Evolutionary conservation across 2,797 vertebrate species (phyloP).

Genomic region (Coregonus sp.): DNA sequence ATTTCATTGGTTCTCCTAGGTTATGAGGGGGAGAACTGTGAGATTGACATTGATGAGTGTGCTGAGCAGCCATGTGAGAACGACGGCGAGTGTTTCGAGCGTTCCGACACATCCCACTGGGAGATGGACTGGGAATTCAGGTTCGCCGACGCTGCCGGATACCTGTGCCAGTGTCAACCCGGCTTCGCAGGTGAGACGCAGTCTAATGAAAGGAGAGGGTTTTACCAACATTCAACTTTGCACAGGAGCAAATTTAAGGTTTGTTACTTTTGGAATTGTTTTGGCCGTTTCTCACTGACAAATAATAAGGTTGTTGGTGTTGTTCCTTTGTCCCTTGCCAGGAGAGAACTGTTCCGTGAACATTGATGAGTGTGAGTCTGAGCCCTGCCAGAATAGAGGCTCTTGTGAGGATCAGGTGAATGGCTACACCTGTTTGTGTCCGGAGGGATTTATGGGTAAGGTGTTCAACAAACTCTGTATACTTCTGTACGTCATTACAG

Average conservation of each 20-base stretch:
- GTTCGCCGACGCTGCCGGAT: slow-evolving; percentile 82
- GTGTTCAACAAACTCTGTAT: neutral
- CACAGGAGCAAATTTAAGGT: neutral
- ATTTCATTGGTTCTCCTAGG: slow-evolving; percentile 66
- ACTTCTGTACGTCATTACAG: neutral
- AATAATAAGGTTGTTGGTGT: neutral
- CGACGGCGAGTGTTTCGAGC: slow-evolving; percentile 81
- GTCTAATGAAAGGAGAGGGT: neutral
- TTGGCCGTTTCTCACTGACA: neutral
- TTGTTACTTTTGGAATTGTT: neutral
- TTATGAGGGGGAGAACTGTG: slow-evolving; percentile 84
- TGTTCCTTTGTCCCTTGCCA: slow-evolving; percentile 44
- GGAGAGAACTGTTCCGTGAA: slow-evolving; percentile 86
- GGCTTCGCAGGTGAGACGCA: slow-evolving; percentile 86
- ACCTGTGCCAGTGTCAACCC: slow-evolving; percentile 84
- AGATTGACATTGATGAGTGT: slow-evolving; percentile 87
- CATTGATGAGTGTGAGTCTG: slow-evolving; percentile 85
- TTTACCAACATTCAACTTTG: neutral
- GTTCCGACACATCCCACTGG: slow-evolving; percentile 80
- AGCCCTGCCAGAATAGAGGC: slow-evolving; percentile 84
- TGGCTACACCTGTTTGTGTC: slow-evolving; percentile 81
- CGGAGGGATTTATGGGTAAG: slow-evolving; percentile 83
- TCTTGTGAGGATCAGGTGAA: slow-evolving; percentile 81
- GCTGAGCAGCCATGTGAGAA: slow-evolving; percentile 80
- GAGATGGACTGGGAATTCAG: slow-evolving; percentile 77